These are phyloP conservation scores for Pyrrhosoma nymphula DNA, from an alignment of 2,888 invertebrate species.

Conservation along the genomic window DNA sequence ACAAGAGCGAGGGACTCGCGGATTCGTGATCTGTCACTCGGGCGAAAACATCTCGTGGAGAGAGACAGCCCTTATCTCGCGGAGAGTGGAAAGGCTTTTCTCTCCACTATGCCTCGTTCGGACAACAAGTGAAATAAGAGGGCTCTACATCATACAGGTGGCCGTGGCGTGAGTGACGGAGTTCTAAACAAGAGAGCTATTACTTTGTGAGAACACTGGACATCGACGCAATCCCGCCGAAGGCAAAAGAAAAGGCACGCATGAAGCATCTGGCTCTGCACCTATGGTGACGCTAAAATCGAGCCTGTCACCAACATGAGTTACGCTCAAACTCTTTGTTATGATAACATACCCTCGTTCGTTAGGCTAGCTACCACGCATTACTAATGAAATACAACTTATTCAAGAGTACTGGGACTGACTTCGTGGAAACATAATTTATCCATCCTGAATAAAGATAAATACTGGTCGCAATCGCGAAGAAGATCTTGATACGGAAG, in stretches of 20 bases:
- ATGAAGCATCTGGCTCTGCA: background rate
- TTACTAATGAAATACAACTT: no score
- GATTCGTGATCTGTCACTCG: background rate
- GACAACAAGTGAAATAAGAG: background rate
- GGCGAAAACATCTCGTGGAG: background rate
- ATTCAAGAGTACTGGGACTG: no score
- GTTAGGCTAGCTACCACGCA: no score
- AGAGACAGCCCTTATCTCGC: background rate
- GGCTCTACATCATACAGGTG: background rate
- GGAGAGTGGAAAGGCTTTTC: background rate
- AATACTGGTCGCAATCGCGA: no score
- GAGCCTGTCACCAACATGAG: background rate
- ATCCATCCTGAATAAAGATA: no score
- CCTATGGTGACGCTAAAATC: background rate
- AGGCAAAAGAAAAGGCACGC: no score
- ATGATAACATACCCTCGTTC: no score
- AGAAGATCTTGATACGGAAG: no score
- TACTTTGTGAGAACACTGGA: background rate
- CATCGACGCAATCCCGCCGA: background rate
- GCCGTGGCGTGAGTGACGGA: background rate
- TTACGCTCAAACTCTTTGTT: no score
- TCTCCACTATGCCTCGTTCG: background rate
- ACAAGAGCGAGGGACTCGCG: no score
- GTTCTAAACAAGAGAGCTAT: background rate
- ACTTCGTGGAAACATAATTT: no score